Conservation (phyloP, 2,113 vertebrate genomes). For the Tetraodon nigroviridis region DNA sequence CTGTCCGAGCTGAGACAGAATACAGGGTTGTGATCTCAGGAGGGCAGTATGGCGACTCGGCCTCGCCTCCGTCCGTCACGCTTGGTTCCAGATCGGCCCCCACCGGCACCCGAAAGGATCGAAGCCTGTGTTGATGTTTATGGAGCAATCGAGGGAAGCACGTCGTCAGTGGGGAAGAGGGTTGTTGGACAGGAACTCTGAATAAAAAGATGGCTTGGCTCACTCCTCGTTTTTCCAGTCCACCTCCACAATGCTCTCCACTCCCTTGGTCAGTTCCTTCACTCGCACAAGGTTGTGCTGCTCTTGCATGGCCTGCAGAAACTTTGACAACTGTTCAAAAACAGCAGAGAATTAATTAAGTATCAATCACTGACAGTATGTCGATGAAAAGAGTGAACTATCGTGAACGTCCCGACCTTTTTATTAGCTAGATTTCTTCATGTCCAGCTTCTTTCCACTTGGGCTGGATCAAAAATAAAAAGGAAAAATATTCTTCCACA, state of each 20-base stretch:
- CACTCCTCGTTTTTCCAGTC: constrained; percentile 92
- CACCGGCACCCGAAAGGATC: constrained; percentile 77
- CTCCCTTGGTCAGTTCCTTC: constrained; percentile 91
- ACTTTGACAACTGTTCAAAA: constrained; percentile 87
- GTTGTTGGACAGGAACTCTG: constrained; percentile 1
- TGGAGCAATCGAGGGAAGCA: constrained; percentile 6
- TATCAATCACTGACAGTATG: not conserved
- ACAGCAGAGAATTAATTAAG: not conserved
- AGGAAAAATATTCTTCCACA: constrained; percentile 7
- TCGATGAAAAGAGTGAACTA: not conserved
- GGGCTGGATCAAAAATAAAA: constrained; percentile 74
- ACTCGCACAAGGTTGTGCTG: constrained; percentile 82
- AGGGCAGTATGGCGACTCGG: constrained; percentile 77
- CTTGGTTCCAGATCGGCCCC: constrained; percentile 59
- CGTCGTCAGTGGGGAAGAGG: not conserved
- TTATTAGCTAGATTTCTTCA: constrained; percentile 98
- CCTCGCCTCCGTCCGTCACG: constrained; percentile 60
- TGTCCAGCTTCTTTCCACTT: constrained; percentile 85
- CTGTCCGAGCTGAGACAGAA: constrained; percentile 81
- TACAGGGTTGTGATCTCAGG: constrained; percentile 88
- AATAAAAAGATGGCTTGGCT: constrained; percentile 29
- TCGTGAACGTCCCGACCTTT: constrained; percentile 78
- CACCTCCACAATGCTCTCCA: constrained; percentile 93
- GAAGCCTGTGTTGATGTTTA: constrained; percentile 73
- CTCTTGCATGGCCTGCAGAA: constrained; percentile 88